Evolutionary conservation across 2,888 invertebrate species (phyloP), one percentile per base, ranked within the genome.

Genomic region (Macrostomum cliftonense): DNA sequence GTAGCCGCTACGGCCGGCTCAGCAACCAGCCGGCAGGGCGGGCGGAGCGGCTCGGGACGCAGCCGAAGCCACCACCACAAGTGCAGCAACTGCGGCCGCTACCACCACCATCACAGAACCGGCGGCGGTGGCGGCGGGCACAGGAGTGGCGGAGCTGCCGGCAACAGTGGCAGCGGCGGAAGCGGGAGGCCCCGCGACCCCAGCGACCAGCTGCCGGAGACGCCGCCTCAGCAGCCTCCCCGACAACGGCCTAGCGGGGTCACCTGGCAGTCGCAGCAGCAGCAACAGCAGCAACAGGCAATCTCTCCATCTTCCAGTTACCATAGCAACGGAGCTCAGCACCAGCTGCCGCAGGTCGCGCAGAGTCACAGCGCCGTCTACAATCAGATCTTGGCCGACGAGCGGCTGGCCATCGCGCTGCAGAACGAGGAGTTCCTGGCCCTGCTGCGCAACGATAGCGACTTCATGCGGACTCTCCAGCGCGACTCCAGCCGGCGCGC

Each of bases 361-460:
- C 45, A 45, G 36, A 45, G 20, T 55, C 60, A 63, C 36, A 72
- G 73, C 55, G 68, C 71, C 13, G 71, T 71, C 44, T 52, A 70
- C 54, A 63, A 66, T 4, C 72, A 71, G 55, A 79, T 81, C 57
- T 75, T 85, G 62, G 85, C 86, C 55, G 87, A 87, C 63, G 85
- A 87, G 64, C 76, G 63, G 43, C 55, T 68, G n/a, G 86, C 86
- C 1, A 76, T 85, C 54, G 79, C 84, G 68, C 73, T 87, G 49
- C 87, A 87, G 67, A 87, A 87, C 62, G 83, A 84, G 63, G 87
- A 88, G 68, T 87, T 87, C 59, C 79, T 87, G 77, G 78, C 81
- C 42, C 83, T 86, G 62, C 71, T 87, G 37, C 74, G 83, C 51
- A 80, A 81, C 77, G 83, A 87, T 67, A 79, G 82, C 64, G 84